Base-by-base conservation (phyloP, 2,113 vertebrate species). In the Mormyrus lacerda region DNA sequence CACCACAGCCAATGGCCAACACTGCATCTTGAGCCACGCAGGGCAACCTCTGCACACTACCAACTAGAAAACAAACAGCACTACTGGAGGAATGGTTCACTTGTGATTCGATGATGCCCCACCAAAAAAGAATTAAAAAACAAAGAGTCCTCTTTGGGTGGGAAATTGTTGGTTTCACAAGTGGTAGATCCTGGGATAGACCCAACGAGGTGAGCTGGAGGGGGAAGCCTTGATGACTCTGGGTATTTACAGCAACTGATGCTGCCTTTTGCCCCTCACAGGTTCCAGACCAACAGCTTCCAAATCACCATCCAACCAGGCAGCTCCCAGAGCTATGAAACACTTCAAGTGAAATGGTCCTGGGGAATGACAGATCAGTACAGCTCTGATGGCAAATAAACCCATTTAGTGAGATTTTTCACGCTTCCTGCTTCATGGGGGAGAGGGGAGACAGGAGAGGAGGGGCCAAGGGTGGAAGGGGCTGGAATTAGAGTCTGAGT, bases 331-430 rank as follows among this genome's bases (percentile, higher is more conserved):
- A 93, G 91, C 95, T 96, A 95, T 95, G 95, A 96, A 96, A 95
- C 94, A 91, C 91, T 89, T 95, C 94, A 95, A 96, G 94, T 92
- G 93, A 92, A 95, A 94, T 84, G 91, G 92, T 95, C 96, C 95
- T 92, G 92, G 94, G 94, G 94, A 96, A 93, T 94, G 94, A 95
- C 95, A 96, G 94, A 94, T 95, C 92, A 87, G 93, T 92, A 90
- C 91, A 35, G 96, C 94, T 95, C 95, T 97, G 96, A 96, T 94
- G 96, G 94, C 95, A 94, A 95, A 96, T 95, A 95, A 93, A 95
- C 94, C 96, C 96, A 96, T 96, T 79, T 93, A 96, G 94, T 95
- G 94, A 96, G 92, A 95, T 95, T 95, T 95, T 95, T 94, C 95
- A 96, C 94, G 93, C 95, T 96, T 95, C 94, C 94, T 95, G 94